Evolutionary conservation across 2,113 vertebrate genomes (phyloP).

Genomic region (Leuciscus idus): DNA sequence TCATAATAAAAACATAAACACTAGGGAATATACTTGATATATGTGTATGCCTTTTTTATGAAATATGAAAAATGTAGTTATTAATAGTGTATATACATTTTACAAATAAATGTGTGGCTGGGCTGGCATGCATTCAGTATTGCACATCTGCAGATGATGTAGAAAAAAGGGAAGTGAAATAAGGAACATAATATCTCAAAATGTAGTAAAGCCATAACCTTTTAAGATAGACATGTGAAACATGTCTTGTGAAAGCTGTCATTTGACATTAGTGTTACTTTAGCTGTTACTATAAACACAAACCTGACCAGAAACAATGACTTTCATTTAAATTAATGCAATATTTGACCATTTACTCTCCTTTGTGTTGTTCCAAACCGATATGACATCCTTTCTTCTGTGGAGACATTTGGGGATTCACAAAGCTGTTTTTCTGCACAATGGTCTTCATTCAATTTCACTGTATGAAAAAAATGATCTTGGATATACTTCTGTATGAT

Average conservation of each 20-base stretch:
- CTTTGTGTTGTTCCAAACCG: background rate
- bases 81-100: background rate
- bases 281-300: background rate
- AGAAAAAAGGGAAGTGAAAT: background rate
- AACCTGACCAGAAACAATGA: background rate
- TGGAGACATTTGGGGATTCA: no score
- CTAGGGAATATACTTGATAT: no score
- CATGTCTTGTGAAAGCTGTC: background rate
- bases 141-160: background rate
- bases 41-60: background rate
- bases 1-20: no score
- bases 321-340: background rate
- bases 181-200: background rate
- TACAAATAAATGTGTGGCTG: background rate
- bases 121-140: background rate
- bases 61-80: background rate
- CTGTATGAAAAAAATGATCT: background rate
- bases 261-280: background rate
- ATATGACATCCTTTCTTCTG: no score
- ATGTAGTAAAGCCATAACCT: background rate
- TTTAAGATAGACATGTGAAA: background rate
- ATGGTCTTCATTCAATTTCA: background rate
- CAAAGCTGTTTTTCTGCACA: background rate
- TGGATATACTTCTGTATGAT: background rate
- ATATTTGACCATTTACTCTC: background rate